A percentile compares a stretch with the other conserved stretches of the same genome.
phyloP scores from a whole-genome alignment of 2,888 invertebrate species.

The Drosophila barbarae region DNA sequence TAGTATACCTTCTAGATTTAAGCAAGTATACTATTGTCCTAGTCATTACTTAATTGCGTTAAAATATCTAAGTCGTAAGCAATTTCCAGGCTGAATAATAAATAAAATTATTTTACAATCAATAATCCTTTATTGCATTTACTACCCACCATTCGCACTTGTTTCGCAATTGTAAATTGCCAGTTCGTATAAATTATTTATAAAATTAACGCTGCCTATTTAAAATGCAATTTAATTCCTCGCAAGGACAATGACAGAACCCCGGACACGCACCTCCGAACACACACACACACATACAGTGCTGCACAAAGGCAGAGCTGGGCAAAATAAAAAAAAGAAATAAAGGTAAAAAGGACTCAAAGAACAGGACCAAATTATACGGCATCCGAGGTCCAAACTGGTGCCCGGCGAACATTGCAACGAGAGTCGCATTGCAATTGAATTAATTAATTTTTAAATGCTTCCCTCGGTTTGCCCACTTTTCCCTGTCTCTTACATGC shows the following conservation, averaged over 20 bases:
- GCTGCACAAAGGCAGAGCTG: constrained; percentile 3
- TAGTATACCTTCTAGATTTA: neutral
- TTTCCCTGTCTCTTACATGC: constrained; percentile 45
- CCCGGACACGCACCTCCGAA: constrained; percentile 15
- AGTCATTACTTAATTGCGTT: constrained; percentile 10
- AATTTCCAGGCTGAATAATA: constrained; percentile 1
- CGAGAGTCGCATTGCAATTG: constrained; percentile 56
- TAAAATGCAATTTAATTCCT: constrained; percentile 47
- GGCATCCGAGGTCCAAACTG: constrained; percentile 13
- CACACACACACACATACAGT: neutral
- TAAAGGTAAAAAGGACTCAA: constrained; percentile 26
- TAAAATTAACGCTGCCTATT: constrained; percentile 41
- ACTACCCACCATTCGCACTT: constrained; percentile 17
- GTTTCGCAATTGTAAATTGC: constrained; percentile 27
- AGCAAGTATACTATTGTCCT: neutral
- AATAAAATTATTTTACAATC: constrained; percentile 9
- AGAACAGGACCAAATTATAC: constrained; percentile 50
- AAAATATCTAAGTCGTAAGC: neutral
- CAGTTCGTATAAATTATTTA: constrained; percentile 39
- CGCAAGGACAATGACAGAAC: constrained; percentile 42
- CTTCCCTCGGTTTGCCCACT: constrained; percentile 46
- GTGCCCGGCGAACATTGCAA: constrained; percentile 31
- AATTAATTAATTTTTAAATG: constrained; percentile 66
- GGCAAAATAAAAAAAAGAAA: neutral
- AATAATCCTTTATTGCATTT: constrained; percentile 9